Conservation (phyloP, 2,113 vertebrate species). For the Ctenodactylus gundi region DNA sequence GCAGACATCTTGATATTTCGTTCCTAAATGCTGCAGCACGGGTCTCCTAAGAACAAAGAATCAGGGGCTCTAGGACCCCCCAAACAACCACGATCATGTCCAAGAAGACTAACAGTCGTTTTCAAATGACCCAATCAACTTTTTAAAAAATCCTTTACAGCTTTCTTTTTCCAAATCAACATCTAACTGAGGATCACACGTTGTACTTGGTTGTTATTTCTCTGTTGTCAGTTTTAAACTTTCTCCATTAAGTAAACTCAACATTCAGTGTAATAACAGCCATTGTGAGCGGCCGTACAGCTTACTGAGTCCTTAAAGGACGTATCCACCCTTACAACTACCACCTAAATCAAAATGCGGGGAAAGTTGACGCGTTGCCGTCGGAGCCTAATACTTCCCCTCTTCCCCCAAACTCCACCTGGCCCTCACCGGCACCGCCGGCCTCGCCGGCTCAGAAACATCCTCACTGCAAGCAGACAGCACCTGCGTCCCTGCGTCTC, state of each 20-base stretch:
- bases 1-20: neutral
- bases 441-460: neutral
- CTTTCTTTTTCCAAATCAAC: constrained; percentile 11
- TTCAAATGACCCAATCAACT: neutral
- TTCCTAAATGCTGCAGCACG: neutral
- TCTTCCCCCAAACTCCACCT: too few relatives aligned
- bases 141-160: neutral
- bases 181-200: neutral
- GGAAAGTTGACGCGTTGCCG: neutral
- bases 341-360: neutral
- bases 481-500: too few relatives aligned
- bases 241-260: neutral
- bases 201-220: neutral
- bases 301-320: neutral
- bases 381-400: neutral
- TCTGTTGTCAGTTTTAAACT: neutral
- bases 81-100: neutral
- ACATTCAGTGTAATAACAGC: neutral
- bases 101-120: neutral
- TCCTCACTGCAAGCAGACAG: too few relatives aligned
- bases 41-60: neutral
- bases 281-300: neutral
- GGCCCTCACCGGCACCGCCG: neutral
- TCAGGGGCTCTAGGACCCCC: neutral
- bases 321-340: neutral